Base-by-base conservation (phyloP, 2,113 vertebrate genomes). In the Cyanistes caeruleus region DNA sequence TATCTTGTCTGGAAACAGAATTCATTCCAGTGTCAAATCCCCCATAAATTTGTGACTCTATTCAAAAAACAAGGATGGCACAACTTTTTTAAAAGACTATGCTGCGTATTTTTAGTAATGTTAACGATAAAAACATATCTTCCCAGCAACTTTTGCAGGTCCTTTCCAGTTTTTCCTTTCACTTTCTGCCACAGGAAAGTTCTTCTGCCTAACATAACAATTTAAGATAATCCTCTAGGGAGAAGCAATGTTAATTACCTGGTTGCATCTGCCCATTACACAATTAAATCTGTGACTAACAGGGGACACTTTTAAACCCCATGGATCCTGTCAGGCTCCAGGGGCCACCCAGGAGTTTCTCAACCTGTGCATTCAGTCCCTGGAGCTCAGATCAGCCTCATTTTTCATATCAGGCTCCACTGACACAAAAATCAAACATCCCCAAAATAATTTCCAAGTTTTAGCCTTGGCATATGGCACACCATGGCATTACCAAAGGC, bases 391-490 rank as follows among this genome's bases (percentile, higher is more conserved):
- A 41, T 9, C 53, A 43, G 5, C 56, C 46, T 95, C 72, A 4
- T 7, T 65, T 69, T 67, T 64, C 58, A 1, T 39, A 43, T 62
- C 55, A 74, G 59, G 52, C 60, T 91, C 48, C 64, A 1, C 3
- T 91, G 78, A 53, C 82, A 65, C 64, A 73, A 28, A 75, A 80
- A 60, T 69, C 43, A 75, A 83, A 65, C 81, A 44, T 16, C 70
- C 72, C 84, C 2, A 70, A 65, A 93, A n/a, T 53, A 0, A 0
- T 65, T 96, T 93, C 78, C 88, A 72, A 79, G 91, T 72, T 70
- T 58, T 5, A 93, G 37, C 64, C 56, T 87, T 67, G 91, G 94
- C 93, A 60, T 90, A 82, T 93, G 88, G 94, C 82, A 53, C 52
- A 73, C 39, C 13, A 4, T 44, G 86, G 87, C 88, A 70, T 79